Conservation (phyloP, 2,113 vertebrate species). For the cat (Felis catus) region F.catus_Fca126_mat1.0 CM031414.1:31968001-31968500, state of each 20-base stretch:
- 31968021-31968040: neutral
- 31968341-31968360: neutral
- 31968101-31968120: too few species aligned
- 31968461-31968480: neutral
- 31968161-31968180: too few species aligned
- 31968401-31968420: neutral
- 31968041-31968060: neutral
- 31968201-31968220: too few species aligned
- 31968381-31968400: neutral
- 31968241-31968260: too few species aligned
- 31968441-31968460: neutral
- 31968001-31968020: neutral
- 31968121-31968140: too few species aligned
- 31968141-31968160: too few species aligned
- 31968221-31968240: too few species aligned
- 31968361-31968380: neutral
- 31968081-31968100: too few species aligned
- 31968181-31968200: too few species aligned
- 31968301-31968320: neutral
- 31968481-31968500: neutral
- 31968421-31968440: neutral
- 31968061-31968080: too few species aligned
- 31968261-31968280: neutral
- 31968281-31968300: neutral
- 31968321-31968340: neutral